Conservation (phyloP, 2,888 invertebrate species). For the Mimumesa dahlbomi region DNA sequence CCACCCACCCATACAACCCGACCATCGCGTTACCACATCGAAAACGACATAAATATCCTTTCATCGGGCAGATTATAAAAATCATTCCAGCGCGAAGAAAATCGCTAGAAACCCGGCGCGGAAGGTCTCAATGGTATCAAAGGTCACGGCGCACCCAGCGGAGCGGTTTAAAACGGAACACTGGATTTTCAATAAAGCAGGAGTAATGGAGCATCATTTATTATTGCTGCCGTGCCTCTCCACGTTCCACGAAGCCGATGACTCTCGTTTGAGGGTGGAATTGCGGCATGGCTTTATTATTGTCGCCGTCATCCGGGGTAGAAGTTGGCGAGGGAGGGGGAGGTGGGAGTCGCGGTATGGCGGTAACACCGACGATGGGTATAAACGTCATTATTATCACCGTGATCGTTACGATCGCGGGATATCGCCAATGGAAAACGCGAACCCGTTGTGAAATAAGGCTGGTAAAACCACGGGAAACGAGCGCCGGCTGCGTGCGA, state of each 20-base stretch:
- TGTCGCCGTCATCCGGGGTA: slow-evolving; percentile 47
- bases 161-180: slow-evolving; percentile 22
- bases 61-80: no score
- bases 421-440: slow-evolving; percentile 31
- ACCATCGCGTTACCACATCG: not conserved
- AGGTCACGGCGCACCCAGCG: slow-evolving; percentile 15
- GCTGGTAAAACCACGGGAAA: slow-evolving; percentile 37
- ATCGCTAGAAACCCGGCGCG: not conserved
- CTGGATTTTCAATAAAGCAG: slow-evolving; percentile 72
- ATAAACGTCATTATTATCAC: slow-evolving; percentile 56
- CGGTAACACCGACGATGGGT: slow-evolving; percentile 17
- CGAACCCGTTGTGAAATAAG: slow-evolving; percentile 40
- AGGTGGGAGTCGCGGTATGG: no score
- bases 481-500: slow-evolving; percentile 11
- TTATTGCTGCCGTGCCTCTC: slow-evolving; percentile 66
- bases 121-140: slow-evolving; percentile 19
- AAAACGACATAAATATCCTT: not conserved
- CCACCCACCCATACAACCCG: not conserved
- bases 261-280: slow-evolving; percentile 49
- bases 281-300: slow-evolving; percentile 54
- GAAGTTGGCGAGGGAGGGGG: slow-evolving; percentile 8
- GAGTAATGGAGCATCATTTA: slow-evolving; percentile 73
- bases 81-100: not conserved
- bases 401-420: slow-evolving; percentile 51
- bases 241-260: slow-evolving; percentile 29